These are phyloP conservation scores for Gasterosteus nipponicus DNA, from an alignment of 2,113 vertebrate species.

Conservation along the genomic window DNA sequence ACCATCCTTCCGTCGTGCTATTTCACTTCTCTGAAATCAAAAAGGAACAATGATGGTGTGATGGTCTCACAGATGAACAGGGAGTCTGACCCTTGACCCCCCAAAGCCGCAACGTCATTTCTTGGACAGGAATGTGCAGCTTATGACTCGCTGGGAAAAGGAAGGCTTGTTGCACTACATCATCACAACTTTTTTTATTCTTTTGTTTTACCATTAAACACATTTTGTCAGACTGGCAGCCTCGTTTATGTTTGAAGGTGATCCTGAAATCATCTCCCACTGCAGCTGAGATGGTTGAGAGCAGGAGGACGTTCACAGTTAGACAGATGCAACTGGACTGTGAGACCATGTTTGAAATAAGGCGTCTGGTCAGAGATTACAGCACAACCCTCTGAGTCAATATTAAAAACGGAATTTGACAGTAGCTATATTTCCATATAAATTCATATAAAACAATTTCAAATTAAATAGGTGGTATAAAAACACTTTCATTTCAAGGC, in stretches of 20 bases:
- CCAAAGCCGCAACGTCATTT: neutral
- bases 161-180: conserved; percentile 1
- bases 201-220: neutral
- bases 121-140: neutral
- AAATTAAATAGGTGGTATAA: conserved; percentile 79
- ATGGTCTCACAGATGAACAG: neutral
- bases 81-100: neutral
- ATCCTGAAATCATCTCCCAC: neutral
- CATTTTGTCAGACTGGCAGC: conserved; percentile 5
- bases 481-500: conserved; percentile 66
- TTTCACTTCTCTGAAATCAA: neutral
- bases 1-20: no score
- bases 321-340: neutral
- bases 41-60: neutral
- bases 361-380: neutral
- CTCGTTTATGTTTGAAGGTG: neutral
- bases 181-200: neutral
- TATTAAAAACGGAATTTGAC: conserved; percentile 70
- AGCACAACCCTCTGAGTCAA: conserved; percentile 43
- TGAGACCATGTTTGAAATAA: neutral
- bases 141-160: neutral
- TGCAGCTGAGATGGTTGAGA: neutral
- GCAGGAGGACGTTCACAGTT: neutral
- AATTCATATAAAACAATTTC: conserved; percentile 82
- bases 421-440: conserved; percentile 75